These are phyloP conservation scores for Oostethus manadensis DNA, from an alignment of 2,113 vertebrate genomes.

Conservation along the genomic window DNA sequence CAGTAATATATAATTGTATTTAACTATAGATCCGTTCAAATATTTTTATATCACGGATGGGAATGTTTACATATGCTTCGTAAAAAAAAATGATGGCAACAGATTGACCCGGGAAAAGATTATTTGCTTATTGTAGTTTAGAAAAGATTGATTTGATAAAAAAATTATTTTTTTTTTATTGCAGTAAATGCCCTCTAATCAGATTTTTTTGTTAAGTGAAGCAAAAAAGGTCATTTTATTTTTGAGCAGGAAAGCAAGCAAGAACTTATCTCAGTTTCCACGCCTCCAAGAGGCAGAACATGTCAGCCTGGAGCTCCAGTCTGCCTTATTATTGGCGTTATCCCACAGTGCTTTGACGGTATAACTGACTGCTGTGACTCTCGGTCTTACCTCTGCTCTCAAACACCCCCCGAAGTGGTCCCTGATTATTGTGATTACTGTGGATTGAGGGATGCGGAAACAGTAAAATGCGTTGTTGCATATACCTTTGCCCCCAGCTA, in stretches of 20 bases:
- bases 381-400: constrained; percentile 30
- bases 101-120: too few relatives aligned
- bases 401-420: constrained; percentile 15
- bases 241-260: constrained; percentile 29
- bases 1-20: too few relatives aligned
- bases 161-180: constrained; percentile 15
- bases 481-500: constrained; percentile 18
- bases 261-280: constrained; percentile 59
- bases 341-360: constrained; percentile 41
- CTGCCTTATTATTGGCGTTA: constrained; percentile 54
- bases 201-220: constrained; percentile 17
- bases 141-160: constrained; percentile 25
- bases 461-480: constrained; percentile 8
- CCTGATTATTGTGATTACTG: constrained; percentile 16
- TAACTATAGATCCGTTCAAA: too few relatives aligned
- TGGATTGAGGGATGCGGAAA: constrained; percentile 17
- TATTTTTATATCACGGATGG: too few relatives aligned
- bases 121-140: too few relatives aligned
- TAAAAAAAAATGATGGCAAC: too few relatives aligned
- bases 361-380: constrained; percentile 49
- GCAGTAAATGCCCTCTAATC: too few relatives aligned
- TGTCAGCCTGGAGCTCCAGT: constrained; percentile 52
- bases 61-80: constrained; percentile 7
- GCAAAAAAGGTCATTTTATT: constrained; percentile 28
- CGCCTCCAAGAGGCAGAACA: constrained; percentile 50